phyloP scores from a whole-genome alignment of 1,140 invertebrate species.

The Diuraphis noxia region DNA sequence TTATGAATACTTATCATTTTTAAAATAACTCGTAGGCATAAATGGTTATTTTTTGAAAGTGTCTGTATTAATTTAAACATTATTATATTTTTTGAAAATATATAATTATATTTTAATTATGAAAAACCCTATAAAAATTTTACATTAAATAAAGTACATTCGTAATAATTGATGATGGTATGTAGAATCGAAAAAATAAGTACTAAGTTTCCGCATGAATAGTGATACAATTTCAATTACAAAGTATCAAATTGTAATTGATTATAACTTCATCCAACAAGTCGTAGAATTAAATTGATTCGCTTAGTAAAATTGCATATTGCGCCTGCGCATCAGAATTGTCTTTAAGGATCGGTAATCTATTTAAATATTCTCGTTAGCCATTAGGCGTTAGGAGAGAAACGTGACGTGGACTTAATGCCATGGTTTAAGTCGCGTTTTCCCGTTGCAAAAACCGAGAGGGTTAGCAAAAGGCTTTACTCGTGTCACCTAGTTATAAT shows the following conservation, averaged over 20 bases:
- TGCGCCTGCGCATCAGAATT: not conserved
- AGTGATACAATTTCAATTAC: not conserved
- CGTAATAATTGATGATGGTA: not conserved
- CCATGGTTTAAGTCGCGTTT: not conserved
- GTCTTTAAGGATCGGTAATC: slow-evolving; percentile 12
- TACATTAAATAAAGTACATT: not conserved
- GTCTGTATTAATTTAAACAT: no score
- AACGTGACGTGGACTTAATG: slow-evolving; percentile 37
- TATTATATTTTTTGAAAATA: not conserved
- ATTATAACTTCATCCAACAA: not conserved
- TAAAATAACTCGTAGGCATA: not conserved
- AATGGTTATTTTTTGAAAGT: not conserved
- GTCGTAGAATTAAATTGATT: not conserved
- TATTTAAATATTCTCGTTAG: slow-evolving; percentile 13
- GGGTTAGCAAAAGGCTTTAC: slow-evolving; percentile 5
- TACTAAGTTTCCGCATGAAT: not conserved
- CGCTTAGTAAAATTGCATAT: not conserved
- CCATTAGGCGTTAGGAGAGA: not conserved
- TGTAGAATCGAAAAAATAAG: not conserved
- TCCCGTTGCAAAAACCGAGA: not conserved
- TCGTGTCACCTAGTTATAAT: not conserved
- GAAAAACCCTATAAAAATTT: not conserved
- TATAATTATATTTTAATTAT: not conserved
- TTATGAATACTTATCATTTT: not conserved
- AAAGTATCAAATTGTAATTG: not conserved